Base-by-base conservation (phyloP, 2,888 invertebrate species). In the Keiferia lycopersicella region DNA sequence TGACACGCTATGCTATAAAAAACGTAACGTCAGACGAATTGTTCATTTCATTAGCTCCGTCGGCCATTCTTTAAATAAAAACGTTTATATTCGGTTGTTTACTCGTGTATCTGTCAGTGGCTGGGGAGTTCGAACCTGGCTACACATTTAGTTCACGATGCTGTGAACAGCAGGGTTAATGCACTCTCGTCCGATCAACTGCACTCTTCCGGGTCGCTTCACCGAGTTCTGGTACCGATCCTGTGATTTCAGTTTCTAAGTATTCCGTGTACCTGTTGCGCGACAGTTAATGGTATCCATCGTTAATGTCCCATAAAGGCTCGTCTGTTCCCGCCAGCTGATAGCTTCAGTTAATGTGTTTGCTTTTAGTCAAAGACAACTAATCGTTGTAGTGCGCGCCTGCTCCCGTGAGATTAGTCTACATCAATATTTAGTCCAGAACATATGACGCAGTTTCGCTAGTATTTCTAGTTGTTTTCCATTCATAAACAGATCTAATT, bases 111-210 rank as follows among this genome's bases (percentile, higher is more conserved):
- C 77, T 80, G 79, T 82, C 82, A 78, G 76, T 81, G 76, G 75
- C 73, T 70, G 75, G 59, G 59, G 65, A 66, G 71, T 67, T 74
- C 67, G 77, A 81, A 81, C 81, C 81, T 80, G 81, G 69, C 67
- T 71, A 64, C 64, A 61, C 64, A 64, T 64, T 64, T 64, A 64
- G 61, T 64, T 41, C 61, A 61, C 48, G 81, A 83, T 83, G 81
- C 80, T 78, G 81, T 80, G 78, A 80, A 77, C 77, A 78, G 70
- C 77, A 80, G 78, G 88, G 86, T 87, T 78, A 86, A 84, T 77
- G 88, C 79, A 84, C 87, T 82, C 83, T 77, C 81, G 79, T 79
- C 77, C 72, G 75, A 77, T 76, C 72, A 71, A 73, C 71, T 77
- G 71, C 74, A 71, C 69, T 81, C 79, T 81, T 83, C 81, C 78